These are phyloP conservation scores for Sceliomorpha sp. DNA, from an alignment of 2,888 invertebrate species.

Conservation along the genomic window DNA sequence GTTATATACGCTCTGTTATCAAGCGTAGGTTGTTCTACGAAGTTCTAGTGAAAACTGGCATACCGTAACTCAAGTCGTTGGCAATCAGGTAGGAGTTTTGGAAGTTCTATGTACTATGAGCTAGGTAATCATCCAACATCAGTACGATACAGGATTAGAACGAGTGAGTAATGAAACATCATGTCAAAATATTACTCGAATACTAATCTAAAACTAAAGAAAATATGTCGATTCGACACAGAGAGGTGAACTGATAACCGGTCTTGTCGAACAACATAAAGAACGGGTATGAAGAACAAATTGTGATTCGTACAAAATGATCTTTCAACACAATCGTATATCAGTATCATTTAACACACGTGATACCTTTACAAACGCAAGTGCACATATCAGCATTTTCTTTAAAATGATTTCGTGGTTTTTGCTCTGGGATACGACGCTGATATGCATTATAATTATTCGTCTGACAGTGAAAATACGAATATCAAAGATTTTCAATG, in stretches of 20 bases:
- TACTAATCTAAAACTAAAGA: constrained; percentile 45
- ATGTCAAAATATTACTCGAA: constrained; percentile 45
- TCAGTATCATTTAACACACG: no score
- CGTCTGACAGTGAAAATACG: no score
- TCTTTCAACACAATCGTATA: no score
- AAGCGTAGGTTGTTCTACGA: constrained; percentile 31
- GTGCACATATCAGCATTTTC: no score
- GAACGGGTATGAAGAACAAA: no score
- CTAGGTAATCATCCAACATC: constrained; percentile 77
- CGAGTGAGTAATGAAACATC: constrained; percentile 46
- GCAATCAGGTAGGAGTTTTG: constrained; percentile 45
- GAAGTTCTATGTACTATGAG: constrained; percentile 74
- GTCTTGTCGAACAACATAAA: constrained; percentile 14
- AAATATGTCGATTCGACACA: constrained; percentile 36
- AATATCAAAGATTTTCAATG: not conserved
- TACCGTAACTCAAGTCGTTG: constrained; percentile 51
- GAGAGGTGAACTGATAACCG: constrained; percentile 6
- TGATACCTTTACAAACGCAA: no score
- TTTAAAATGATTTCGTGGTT: no score
- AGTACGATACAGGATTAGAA: constrained; percentile 64
- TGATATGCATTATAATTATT: no score
- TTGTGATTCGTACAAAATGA: no score
- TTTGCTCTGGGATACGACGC: no score
- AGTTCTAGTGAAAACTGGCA: constrained; percentile 73
- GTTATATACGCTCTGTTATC: constrained; percentile 14